Conservation (phyloP, 2,113 vertebrate species). For the Eolophus roseicapilla region DNA sequence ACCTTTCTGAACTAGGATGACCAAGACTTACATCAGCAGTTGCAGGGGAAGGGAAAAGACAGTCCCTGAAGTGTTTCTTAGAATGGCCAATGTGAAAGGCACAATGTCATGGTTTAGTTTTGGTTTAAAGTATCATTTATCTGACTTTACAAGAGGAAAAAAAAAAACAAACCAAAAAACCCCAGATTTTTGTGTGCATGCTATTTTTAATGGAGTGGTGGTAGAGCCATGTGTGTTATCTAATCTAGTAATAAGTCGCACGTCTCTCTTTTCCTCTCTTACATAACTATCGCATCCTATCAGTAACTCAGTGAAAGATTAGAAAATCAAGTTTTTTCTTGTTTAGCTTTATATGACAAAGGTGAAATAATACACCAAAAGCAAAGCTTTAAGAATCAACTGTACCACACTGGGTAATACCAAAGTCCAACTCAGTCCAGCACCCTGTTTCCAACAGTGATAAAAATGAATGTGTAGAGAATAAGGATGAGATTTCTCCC, state of each 20-base stretch:
- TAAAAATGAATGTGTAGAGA: background rate
- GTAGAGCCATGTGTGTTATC: background rate
- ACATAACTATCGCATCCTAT: background rate
- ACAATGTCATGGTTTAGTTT: background rate
- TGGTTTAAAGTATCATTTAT: background rate
- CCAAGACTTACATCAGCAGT: background rate
- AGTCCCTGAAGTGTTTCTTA: background rate
- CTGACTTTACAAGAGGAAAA: background rate
- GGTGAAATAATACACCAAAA: background rate
- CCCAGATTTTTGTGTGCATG: background rate
- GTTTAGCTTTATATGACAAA: background rate
- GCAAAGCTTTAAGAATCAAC: background rate
- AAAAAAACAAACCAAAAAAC: fast-evolving
- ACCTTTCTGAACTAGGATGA: background rate
- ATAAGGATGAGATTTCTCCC: background rate
- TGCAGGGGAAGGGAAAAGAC: background rate
- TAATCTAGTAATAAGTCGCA: conserved; percentile 6
- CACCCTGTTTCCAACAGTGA: background rate
- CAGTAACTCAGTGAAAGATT: background rate
- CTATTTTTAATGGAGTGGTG: conserved; percentile 34
- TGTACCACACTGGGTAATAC: background rate
- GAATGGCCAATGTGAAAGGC: fast-evolving
- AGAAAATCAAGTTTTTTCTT: background rate
- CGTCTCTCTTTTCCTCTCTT: background rate
- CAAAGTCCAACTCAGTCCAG: background rate